A percentile compares a stretch with the other conserved stretches of the same genome.
Evolutionary conservation across 2,888 invertebrate species (phyloP).

Genomic region (Endotricha flammealis): DNA sequence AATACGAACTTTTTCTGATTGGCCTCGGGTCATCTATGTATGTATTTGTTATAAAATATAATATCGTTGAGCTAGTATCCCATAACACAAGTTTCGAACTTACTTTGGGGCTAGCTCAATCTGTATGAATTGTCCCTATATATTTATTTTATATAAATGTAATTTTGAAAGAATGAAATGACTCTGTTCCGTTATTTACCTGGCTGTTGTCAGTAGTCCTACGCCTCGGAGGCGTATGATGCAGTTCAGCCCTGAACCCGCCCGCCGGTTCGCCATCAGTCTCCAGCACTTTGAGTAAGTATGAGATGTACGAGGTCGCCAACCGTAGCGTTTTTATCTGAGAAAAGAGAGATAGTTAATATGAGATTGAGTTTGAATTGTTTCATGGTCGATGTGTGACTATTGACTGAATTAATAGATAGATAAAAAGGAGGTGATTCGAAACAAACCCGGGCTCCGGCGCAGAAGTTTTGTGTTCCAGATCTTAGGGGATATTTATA

Average conservation of each 20-base stretch:
- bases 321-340: constrained; percentile 96
- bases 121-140: too few relatives aligned
- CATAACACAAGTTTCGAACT: too few relatives aligned
- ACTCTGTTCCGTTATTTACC: constrained; percentile 27
- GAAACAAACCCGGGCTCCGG: too few relatives aligned
- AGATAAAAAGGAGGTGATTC: background rate
- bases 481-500: too few relatives aligned
- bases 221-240: constrained; percentile 67
- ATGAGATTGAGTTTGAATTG: constrained; percentile 15
- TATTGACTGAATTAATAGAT: background rate
- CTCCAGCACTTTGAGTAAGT: constrained; percentile 92
- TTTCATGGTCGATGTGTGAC: background rate
- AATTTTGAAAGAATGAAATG: background rate
- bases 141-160: too few relatives aligned
- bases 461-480: too few relatives aligned
- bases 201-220: constrained; percentile 41
- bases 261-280: constrained; percentile 90
- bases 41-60: too few relatives aligned
- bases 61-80: too few relatives aligned
- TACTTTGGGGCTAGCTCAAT: too few relatives aligned
- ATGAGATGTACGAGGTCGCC: constrained; percentile 95
- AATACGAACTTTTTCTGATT: too few relatives aligned
- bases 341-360: constrained; percentile 40
- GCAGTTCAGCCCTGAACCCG: constrained; percentile 92
- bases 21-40: too few relatives aligned